Evolutionary conservation across 2,113 vertebrate species (phyloP), one percentile per base, ranked within the genome.

Genomic region (Ciconia boyciana): DNA sequence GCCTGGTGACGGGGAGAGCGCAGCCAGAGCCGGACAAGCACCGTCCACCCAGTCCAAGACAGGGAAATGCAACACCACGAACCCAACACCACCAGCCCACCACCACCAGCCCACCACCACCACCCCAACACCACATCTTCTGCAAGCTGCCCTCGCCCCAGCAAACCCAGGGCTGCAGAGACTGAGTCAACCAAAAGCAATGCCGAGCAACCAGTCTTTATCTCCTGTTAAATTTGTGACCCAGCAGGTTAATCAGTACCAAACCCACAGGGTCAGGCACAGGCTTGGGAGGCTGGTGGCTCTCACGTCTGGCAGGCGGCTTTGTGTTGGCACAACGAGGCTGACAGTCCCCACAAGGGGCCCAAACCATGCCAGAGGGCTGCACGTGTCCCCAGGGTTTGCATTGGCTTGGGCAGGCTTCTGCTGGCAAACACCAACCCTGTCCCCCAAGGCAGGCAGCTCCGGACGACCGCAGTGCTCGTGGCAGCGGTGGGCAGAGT

Each of bases 401-500:
- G 5, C 49, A 64, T 7, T 51, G 44, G 26, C 46, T 26, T 36
- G 49, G 52, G 64, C 43, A 44, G 44, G 46, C 12, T 52, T 41
- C 71, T 80, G 57, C n/a, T 44, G 54, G n/a, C 32, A 18, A 71
- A 43, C n/a, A 19, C 28, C 87, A 69, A 2, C 6, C 7, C 31
- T 26, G 58, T 9, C 24, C 60, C 28, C 10, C 11, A 16, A 13
- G 44, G 24, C 15, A 32, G 26, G 60, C 14, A 19, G 46, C 83
- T 75, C 0, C 1, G 44, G 70, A 11, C 0, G 16, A 34, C n/a
- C 6, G 0, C n/a, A 1, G 14, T 6, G 36, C 46, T 25, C 19
- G 0, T 0, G 19, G 64, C 43, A 66, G 71, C 1, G 0, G 0
- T 17, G 64, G 69, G 60, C 44, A 94, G 31, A 49, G 52, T 5